Percentiles rank a stretch among this genome's conserved stretches.
phyloP scores from a whole-genome alignment of 2,113 vertebrate genomes.

The Anguilla japonica region DNA sequence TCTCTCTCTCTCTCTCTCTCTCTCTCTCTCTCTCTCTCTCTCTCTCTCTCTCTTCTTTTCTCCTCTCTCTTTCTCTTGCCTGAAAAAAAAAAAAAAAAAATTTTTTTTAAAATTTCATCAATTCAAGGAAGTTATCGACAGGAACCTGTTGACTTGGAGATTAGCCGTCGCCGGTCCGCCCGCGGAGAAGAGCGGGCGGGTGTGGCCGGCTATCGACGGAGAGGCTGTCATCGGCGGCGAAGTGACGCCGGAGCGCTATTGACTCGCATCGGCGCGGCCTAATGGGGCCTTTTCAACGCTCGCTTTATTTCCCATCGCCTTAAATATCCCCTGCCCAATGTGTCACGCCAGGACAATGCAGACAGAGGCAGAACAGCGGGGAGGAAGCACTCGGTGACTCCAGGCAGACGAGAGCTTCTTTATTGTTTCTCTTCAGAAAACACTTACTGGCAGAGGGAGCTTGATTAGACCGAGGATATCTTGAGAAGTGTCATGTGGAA shows the following conservation, averaged over 20 bases:
- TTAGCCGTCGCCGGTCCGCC: slow-evolving; percentile 25
- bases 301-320: slow-evolving; percentile 24
- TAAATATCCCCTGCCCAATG: slow-evolving; percentile 28
- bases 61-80: no score
- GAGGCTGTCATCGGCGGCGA: neutral
- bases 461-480: neutral
- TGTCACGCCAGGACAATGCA: slow-evolving; percentile 26
- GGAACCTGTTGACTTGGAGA: slow-evolving; percentile 30
- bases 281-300: slow-evolving; percentile 23
- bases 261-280: slow-evolving; percentile 6
- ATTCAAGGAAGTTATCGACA: slow-evolving; percentile 26
- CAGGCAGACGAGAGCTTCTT: slow-evolving; percentile 3
- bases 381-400: neutral
- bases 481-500: neutral
- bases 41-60: neutral
- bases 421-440: neutral
- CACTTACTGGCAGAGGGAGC: neutral
- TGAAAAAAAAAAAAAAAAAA: no score
- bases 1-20: neutral
- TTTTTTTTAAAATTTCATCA: slow-evolving; percentile 37
- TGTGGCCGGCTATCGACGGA: slow-evolving; percentile 23
- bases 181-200: neutral
- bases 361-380: neutral
- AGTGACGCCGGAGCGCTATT: neutral
- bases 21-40: no score